Percentiles rank a stretch among this genome's conserved stretches.
Conservation (phyloP, 2,113 vertebrate genomes). For the Bubo bubo region DNA sequence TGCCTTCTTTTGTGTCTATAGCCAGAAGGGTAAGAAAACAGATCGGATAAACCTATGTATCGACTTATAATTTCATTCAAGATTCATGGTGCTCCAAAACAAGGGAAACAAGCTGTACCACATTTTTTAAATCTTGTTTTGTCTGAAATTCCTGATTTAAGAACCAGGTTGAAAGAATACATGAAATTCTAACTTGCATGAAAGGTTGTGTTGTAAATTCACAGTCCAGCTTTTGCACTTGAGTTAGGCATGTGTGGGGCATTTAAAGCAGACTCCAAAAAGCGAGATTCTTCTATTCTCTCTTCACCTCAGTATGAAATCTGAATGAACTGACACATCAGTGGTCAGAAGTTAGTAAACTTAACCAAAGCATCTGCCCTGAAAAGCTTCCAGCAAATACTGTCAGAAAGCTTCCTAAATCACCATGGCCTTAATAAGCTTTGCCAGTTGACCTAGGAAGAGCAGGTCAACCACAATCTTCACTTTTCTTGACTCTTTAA, state of each 20-base stretch:
- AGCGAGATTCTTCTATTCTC: not conserved
- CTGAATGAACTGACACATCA: not conserved
- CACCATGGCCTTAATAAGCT: not conserved
- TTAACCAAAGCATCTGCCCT: not conserved
- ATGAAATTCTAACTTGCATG: not conserved
- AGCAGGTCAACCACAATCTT: not conserved
- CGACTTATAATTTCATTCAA: not conserved
- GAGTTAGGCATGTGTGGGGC: not conserved
- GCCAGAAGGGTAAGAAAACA: not conserved
- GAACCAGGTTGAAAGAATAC: not conserved
- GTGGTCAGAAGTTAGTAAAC: not conserved
- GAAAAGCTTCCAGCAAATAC: not conserved
- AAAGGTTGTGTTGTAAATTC: not conserved
- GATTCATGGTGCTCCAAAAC: not conserved
- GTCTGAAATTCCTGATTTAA: not conserved
- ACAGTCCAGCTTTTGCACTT: not conserved
- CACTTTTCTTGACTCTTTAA: not conserved
- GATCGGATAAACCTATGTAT: not conserved
- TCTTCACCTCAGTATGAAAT: not conserved
- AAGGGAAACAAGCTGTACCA: not conserved
- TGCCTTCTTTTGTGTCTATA: not conserved
- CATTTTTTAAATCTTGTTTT: not conserved
- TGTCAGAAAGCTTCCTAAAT: not conserved
- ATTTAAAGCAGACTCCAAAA: not conserved
- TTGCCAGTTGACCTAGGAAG: not conserved